Percentiles rank a stretch among this genome's conserved stretches.
Conservation (phyloP, 2,797 vertebrate genomes). For the Enteromius unitaeniatus region DNA sequence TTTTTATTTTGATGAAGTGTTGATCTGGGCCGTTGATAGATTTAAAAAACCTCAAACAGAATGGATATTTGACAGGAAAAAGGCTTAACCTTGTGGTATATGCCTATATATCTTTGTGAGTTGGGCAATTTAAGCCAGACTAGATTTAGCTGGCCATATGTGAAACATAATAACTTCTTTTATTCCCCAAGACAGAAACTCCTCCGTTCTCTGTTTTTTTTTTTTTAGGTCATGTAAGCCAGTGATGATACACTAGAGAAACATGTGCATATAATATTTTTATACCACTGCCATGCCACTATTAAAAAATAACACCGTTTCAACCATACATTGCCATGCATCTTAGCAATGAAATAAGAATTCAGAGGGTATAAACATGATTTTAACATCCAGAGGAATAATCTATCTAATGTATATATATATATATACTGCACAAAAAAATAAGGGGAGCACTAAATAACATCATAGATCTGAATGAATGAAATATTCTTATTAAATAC, state of each 20-base stretch:
- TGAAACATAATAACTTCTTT: conserved; percentile 50
- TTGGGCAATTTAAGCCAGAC: not conserved
- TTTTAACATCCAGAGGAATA: too few relatives aligned
- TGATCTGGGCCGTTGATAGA: conserved; percentile 25
- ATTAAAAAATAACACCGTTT: too few relatives aligned
- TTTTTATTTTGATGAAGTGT: conserved; percentile 42
- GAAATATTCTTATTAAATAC: too few relatives aligned
- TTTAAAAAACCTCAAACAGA: conserved; percentile 15
- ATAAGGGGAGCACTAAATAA: too few relatives aligned
- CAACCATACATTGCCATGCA: too few relatives aligned
- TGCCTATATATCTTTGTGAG: conserved; percentile 23
- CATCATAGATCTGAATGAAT: too few relatives aligned
- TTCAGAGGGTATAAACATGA: too few relatives aligned
- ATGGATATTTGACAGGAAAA: conserved; percentile 31
- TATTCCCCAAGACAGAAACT: conserved; percentile 36
- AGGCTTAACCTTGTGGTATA: conserved; percentile 26
- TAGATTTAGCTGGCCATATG: conserved; percentile 29
- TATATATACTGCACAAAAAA: too few relatives aligned
- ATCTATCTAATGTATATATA: too few relatives aligned
- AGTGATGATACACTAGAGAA: conserved; percentile 7
- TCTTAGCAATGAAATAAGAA: too few relatives aligned
- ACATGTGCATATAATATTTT: not conserved
- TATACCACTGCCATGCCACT: too few relatives aligned
- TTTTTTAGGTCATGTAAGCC: conserved; percentile 23
- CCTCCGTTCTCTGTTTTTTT: conserved; percentile 12